These are phyloP conservation scores for Paguma larvata DNA, from an alignment of 2,797 vertebrate genomes.

Conservation along the genomic window DNA sequence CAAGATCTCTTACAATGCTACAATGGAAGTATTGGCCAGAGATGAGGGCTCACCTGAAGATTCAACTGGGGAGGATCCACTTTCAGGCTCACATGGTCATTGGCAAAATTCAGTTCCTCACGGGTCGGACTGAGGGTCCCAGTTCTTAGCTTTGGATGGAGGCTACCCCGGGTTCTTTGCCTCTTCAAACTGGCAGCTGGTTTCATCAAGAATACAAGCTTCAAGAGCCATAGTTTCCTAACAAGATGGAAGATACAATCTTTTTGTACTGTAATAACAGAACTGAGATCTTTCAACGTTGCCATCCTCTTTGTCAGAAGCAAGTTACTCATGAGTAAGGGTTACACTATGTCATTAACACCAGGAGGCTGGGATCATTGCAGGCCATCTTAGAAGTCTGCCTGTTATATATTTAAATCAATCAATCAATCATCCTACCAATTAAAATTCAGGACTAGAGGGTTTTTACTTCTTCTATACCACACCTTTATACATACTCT, in stretches of 20 bases:
- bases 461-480: neutral
- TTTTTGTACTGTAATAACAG: neutral
- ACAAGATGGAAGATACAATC: neutral
- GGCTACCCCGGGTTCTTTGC: neutral
- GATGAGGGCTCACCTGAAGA: neutral
- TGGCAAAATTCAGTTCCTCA: neutral
- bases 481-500: neutral
- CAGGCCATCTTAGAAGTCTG: neutral
- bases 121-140: neutral
- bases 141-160: neutral
- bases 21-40: neutral
- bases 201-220: neutral
- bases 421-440: neutral
- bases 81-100: neutral
- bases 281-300: neutral
- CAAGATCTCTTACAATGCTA: neutral
- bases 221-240: neutral
- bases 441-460: neutral
- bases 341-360: neutral
- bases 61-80: neutral
- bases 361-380: neutral
- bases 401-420: neutral
- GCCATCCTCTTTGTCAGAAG: neutral
- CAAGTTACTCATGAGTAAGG: neutral
- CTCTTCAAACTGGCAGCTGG: neutral